Evolutionary conservation across 2,113 vertebrate species (phyloP), one percentile per base, ranked within the genome.

Genomic region (Phrynosoma platyrhinos): DNA sequence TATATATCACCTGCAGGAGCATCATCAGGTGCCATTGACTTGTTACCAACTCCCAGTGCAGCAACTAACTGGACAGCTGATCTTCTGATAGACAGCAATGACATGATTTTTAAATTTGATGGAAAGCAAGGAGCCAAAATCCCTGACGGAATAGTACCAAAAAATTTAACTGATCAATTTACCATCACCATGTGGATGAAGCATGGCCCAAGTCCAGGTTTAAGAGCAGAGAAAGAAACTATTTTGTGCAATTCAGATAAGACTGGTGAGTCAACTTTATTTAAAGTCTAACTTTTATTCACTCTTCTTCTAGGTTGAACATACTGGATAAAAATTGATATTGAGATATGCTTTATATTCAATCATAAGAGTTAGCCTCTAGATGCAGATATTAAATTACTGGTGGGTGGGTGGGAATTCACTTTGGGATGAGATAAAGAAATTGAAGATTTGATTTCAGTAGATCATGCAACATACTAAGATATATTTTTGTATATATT

Each of bases 171-270:
- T 0, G 98, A 99, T 92, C 98, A 99, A 90, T 99, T 99, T 96
- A 99, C 98, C 82, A 98, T 99, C 91, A 97, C 97, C 25, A 98
- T 98, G 81, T 99, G 99, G 99, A 99, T 99, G 98, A 98, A 98
- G 89, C 99, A 99, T 0, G 98, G 98, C 1, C 98, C 99, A 78
- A 99, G 98, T 93, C 98, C 98, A 0, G 98, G 98, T 4, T 94
- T 98, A 92, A 96, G 99, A 93, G 98, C 98, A 0, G 99, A 99
- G 94, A 99, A 99, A 92, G 99, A 99, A 95, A 99, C 99, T 4
- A 97, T 99, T 79, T 98, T 99, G 85, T 99, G 99, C 91, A 99
- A 99, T 95, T 99, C 99, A 0, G 98, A 99, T 91, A 99, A 99
- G 92, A 99, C 98, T 0, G 99, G 99, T 99, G 94, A 97, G 97